A percentile compares a stretch with the other conserved stretches of the same genome.
These are phyloP conservation scores for Onychostoma macrolepis DNA, from an alignment of 2,113 vertebrate genomes.

Conservation along the genomic window DNA sequence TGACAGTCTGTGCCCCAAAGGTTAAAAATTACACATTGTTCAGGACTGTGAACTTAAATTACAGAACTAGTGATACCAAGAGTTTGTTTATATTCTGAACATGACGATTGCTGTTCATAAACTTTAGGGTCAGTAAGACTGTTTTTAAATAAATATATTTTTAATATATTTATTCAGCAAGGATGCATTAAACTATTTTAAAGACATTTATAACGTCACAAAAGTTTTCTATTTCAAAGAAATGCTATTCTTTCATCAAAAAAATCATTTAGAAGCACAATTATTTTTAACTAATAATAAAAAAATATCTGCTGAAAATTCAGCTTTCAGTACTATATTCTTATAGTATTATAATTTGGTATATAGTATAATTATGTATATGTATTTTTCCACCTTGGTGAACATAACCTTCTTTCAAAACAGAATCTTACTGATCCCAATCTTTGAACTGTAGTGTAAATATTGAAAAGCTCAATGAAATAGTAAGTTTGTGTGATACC, in stretches of 20 bases:
- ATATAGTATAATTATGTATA: no score
- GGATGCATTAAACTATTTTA: background rate
- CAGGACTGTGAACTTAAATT: background rate
- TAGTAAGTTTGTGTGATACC: slow-evolving; percentile 73
- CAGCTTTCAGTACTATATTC: background rate
- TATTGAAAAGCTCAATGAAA: background rate
- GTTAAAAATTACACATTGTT: background rate
- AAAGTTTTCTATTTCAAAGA: background rate
- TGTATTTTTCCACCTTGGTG: no score
- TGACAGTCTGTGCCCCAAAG: background rate
- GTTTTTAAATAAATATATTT: background rate
- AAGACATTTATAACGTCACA: background rate
- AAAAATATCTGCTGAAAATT: background rate
- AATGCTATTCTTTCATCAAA: background rate
- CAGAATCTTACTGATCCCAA: background rate
- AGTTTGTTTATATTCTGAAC: background rate
- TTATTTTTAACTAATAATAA: background rate
- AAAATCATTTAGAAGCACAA: background rate
- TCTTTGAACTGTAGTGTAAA: background rate
- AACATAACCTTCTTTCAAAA: no score
- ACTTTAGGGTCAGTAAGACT: background rate
- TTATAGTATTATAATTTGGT: no score
- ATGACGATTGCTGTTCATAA: background rate
- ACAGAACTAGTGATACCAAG: no score
- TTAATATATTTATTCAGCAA: background rate